Evolutionary conservation across 2,113 vertebrate genomes (phyloP).

Genomic region (Syngnathus typhle): DNA sequence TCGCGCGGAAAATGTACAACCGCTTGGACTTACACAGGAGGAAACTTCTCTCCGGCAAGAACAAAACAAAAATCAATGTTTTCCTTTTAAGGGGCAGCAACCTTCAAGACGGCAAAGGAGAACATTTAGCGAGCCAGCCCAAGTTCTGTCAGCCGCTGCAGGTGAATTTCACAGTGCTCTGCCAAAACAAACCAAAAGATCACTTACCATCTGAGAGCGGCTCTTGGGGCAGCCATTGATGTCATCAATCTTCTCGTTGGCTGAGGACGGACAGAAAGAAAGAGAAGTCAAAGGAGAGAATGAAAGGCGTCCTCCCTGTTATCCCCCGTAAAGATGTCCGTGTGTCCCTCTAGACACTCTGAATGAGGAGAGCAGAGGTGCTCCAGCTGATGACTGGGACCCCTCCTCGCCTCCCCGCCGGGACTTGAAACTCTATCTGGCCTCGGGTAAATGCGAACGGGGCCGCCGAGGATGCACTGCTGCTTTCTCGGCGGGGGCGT

Average conservation of each 20-base stretch:
- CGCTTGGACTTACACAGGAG: slow-evolving; percentile 14
- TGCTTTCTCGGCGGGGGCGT: slow-evolving; percentile 54
- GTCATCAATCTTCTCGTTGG: slow-evolving; percentile 97
- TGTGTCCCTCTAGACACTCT: slow-evolving; percentile 32
- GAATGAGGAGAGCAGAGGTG: slow-evolving; percentile 46
- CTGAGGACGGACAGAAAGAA: slow-evolving; percentile 67
- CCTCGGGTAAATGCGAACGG: slow-evolving; percentile 58
- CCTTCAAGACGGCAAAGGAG: slow-evolving; percentile 44
- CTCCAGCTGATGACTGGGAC: slow-evolving; percentile 31
- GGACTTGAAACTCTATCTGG: slow-evolving; percentile 58
- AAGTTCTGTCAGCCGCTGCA: slow-evolving; percentile 2
- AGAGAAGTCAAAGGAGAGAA: slow-evolving; percentile 15
- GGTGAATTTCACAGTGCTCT: slow-evolving; percentile 20
- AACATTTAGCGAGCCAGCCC: slow-evolving; percentile 53
- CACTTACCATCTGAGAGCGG: slow-evolving; percentile 95
- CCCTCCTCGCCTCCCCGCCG: slow-evolving; percentile 17
- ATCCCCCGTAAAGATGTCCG: slow-evolving; percentile 23
- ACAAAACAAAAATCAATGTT: slow-evolving; percentile 31
- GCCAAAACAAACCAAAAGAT: slow-evolving; percentile 33
- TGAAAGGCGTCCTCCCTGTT: slow-evolving; percentile 32
- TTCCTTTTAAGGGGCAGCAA: slow-evolving; percentile 43
- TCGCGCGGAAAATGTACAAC: not conserved
- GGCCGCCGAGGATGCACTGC: slow-evolving; percentile 43
- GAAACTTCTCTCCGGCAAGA: slow-evolving; percentile 25
- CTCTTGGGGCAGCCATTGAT: slow-evolving; percentile 98